A percentile compares a stretch with the other conserved stretches of the same genome.
Conservation (phyloP, 2,888 invertebrate species). For the Dendrolimus pini region DNA sequence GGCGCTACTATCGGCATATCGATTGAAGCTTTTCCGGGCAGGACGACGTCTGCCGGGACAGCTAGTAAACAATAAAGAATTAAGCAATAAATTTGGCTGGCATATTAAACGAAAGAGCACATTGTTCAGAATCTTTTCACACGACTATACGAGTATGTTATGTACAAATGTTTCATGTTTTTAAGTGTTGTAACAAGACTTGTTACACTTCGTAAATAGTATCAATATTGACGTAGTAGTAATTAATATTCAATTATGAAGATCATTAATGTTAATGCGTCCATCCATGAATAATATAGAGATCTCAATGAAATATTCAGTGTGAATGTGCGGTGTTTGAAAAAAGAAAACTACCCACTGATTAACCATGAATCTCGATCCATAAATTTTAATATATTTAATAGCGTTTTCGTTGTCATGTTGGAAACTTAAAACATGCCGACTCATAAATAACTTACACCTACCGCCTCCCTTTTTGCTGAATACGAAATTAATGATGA, state of each 20-base stretch:
- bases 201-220: not conserved
- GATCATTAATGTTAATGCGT: slow-evolving; percentile 21
- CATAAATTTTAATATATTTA: slow-evolving; percentile 45
- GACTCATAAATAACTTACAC: not conserved
- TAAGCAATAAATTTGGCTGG: no score
- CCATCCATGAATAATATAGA: slow-evolving; percentile 49
- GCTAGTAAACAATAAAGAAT: no score
- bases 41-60: no score
- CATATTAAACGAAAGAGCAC: no score
- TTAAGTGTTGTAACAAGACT: no score
- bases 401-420: slow-evolving; percentile 12
- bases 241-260: not conserved
- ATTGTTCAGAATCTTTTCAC: no score
- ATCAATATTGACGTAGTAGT: not conserved
- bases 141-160: no score
- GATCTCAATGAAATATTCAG: slow-evolving; percentile 64
- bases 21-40: no score
- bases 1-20: no score
- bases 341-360: slow-evolving; percentile 21
- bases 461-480: not conserved
- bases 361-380: slow-evolving; percentile 41
- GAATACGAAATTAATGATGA: not conserved
- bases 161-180: no score
- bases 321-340: slow-evolving; percentile 41
- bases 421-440: not conserved